phyloP scores from a whole-genome alignment of 2,113 vertebrate species.

The Barnardius zonarius region DNA sequence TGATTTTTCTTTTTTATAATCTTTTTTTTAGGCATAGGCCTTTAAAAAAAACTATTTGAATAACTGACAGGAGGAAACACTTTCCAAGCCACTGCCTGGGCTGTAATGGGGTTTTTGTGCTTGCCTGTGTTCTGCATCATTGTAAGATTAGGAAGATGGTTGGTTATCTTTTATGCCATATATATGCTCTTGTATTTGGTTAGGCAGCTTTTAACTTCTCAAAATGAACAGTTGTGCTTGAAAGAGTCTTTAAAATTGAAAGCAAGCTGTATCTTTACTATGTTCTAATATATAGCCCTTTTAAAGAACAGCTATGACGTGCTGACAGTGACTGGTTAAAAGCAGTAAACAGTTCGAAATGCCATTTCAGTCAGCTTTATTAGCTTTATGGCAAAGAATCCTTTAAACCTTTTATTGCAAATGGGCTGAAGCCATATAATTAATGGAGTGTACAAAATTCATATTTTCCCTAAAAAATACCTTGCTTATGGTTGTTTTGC shows the following conservation, averaged over 20 bases:
- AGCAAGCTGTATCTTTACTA: not conserved
- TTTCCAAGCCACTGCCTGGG: not conserved
- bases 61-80: not conserved
- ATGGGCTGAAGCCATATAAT: not conserved
- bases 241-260: not conserved
- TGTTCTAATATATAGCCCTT: not conserved
- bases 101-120: not conserved
- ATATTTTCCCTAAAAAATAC: not conserved
- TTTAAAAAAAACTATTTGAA: not conserved
- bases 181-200: not conserved
- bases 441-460: not conserved
- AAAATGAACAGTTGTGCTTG: not conserved
- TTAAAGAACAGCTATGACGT: not conserved
- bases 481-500: not conserved
- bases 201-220: not conserved
- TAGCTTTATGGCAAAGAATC: not conserved
- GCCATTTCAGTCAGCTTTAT: not conserved
- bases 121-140: not conserved
- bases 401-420: not conserved
- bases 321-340: not conserved
- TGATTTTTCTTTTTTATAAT: not conserved
- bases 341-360: not conserved
- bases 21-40: not conserved
- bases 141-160: not conserved
- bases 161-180: not conserved